phyloP scores from a whole-genome alignment of 2,113 vertebrate species.

The Hemiscyllium ocellatum region DNA sequence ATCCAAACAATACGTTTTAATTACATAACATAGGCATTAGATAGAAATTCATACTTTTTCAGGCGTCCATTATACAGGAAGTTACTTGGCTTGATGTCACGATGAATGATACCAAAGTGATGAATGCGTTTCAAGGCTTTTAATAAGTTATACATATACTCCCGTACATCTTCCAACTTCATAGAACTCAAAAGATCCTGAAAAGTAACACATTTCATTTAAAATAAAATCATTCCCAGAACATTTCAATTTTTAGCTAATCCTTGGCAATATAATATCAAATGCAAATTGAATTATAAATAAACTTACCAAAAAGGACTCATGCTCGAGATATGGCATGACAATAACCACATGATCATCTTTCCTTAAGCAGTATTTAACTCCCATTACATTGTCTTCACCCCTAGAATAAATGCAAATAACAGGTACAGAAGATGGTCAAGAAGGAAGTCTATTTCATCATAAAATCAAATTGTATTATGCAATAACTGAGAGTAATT shows the following conservation, averaged over 20 bases:
- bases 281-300: constrained; percentile 44
- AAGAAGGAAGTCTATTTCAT: neutral
- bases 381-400: constrained; percentile 90
- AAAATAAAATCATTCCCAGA: neutral
- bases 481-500: neutral
- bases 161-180: constrained; percentile 81
- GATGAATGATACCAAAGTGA: constrained; percentile 90
- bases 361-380: constrained; percentile 88
- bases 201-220: constrained; percentile 43
- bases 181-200: constrained; percentile 82
- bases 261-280: constrained; percentile 41
- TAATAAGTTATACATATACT: constrained; percentile 88
- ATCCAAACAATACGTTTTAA: constrained; percentile 1
- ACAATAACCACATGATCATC: constrained; percentile 93
- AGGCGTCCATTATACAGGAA: constrained; percentile 75
- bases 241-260: neutral
- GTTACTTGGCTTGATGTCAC: constrained; percentile 89
- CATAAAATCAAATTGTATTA: neutral
- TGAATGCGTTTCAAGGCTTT: constrained; percentile 86
- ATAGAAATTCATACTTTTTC: constrained; percentile 67
- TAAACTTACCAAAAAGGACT: constrained; percentile 76
- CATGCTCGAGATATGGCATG: constrained; percentile 94
- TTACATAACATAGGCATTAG: neutral
- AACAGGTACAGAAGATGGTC: neutral
- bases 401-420: constrained; percentile 63